Conservation (phyloP, 2,797 vertebrate species). For the Myotis pilosus region DNA sequence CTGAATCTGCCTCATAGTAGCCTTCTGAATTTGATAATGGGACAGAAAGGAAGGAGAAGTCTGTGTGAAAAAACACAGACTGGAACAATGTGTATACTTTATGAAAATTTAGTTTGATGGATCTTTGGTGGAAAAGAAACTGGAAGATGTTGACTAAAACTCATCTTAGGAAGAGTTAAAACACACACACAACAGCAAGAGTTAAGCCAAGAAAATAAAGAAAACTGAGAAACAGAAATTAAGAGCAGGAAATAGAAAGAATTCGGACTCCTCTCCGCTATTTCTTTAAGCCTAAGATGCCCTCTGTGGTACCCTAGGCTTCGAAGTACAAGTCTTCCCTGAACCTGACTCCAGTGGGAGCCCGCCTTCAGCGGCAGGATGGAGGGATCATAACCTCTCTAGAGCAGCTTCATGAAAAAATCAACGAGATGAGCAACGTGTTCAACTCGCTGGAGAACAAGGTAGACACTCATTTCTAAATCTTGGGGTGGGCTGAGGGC, state of each 20-base stretch:
- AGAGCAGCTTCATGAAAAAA: slow-evolving; percentile 74
- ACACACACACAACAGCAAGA: background rate
- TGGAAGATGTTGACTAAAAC: slow-evolving; percentile 51
- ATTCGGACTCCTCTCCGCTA: slow-evolving; percentile 42
- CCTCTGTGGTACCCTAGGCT: slow-evolving; percentile 73
- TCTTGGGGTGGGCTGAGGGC: slow-evolving; percentile 50
- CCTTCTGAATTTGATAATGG: background rate
- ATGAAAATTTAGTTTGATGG: slow-evolving; percentile 39
- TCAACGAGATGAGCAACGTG: slow-evolving; percentile 70
- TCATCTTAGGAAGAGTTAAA: slow-evolving; percentile 53
- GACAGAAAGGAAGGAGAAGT: slow-evolving; percentile 31
- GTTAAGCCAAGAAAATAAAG: slow-evolving; percentile 49
- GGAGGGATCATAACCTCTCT: slow-evolving; percentile 72
- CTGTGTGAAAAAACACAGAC: background rate
- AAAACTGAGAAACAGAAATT: slow-evolving; percentile 51
- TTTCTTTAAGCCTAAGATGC: slow-evolving; percentile 73
- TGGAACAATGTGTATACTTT: background rate
- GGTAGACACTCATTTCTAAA: slow-evolving; percentile 67
- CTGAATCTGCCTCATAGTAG: background rate
- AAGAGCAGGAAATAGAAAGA: slow-evolving; percentile 55
- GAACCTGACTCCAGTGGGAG: slow-evolving; percentile 70
- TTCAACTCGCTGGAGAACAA: slow-evolving; percentile 75
- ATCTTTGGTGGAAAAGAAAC: slow-evolving; percentile 30
- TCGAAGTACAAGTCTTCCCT: slow-evolving; percentile 70
- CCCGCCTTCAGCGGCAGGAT: slow-evolving; percentile 68